Evolutionary conservation across 2,113 vertebrate genomes (phyloP), one percentile per base, ranked within the genome.

Genomic region (Trichechus manatus): DNA sequence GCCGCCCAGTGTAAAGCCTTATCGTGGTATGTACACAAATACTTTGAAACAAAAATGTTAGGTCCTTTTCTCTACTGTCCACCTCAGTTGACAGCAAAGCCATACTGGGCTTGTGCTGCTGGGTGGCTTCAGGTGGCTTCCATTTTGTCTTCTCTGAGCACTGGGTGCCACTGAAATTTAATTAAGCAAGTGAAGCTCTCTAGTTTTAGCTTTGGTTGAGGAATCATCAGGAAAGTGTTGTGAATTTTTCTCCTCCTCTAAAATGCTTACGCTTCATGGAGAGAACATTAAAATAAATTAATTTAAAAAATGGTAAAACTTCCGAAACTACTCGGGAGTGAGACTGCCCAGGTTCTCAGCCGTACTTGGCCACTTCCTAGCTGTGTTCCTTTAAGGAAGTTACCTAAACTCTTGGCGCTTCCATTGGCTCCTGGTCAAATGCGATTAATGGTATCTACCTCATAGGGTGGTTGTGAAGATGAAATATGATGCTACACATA

Each of bases 21-120:
- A 78, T 63, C 39, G 6, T 64, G 25, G 25, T 33, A 42, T 61
- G 31, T 61, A 42, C 59, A 42, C 6, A 68, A 50, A 59, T 80
- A 64, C 53, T 92, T 97, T 84, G 47, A 89, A 83, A 91, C 74
- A 44, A 70, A 86, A 89, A 23, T 91, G 56, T 74, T 83, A 91
- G 53, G 36, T 79, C 72, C 39, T 56, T 3, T 79, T 77, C 47
- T 53, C 36, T 42, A 79, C 23, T 84, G 68, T 91, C 61, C 79
- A 47, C 13, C 47, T 89, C 63, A 66, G 22, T 39, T 61, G 70
- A 96, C 36, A 83, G 11, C 22, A 92, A 87, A 87, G 47, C 42
- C 59, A 82, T n/a, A 9, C n/a, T 89, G 44, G 5, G 61, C 14
- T 59, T 78, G 8, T 87, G 81, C 47, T 79, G 9, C 39, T 92